phyloP scores from a whole-genome alignment of 2,888 invertebrate genomes.

The Pegoplata infirma region DNA sequence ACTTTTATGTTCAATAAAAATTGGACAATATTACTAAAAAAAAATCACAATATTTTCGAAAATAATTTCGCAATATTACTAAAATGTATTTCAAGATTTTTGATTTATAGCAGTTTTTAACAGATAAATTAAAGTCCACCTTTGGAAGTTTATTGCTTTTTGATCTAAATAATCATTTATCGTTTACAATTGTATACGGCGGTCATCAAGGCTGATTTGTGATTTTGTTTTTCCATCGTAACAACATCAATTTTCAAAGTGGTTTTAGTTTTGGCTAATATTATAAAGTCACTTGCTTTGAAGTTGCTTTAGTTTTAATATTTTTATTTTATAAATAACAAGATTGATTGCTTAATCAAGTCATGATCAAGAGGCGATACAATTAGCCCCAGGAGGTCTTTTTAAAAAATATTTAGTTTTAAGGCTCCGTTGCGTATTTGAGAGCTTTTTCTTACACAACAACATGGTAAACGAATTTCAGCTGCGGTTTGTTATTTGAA shows the following conservation, averaged over 20 bases:
- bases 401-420: slow-evolving; percentile 61
- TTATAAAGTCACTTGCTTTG: slow-evolving; percentile 13
- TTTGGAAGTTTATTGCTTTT: slow-evolving; percentile 26
- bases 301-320: slow-evolving; percentile 4
- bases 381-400: slow-evolving; percentile 71
- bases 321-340: not conserved
- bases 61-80: slow-evolving; percentile 2
- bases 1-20: slow-evolving; percentile 42
- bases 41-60: slow-evolving; percentile 14
- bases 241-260: slow-evolving; percentile 36
- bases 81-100: slow-evolving; percentile 10
- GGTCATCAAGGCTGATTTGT: slow-evolving; percentile 35
- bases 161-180: slow-evolving; percentile 49
- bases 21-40: not conserved
- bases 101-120: slow-evolving; percentile 36
- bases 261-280: not conserved
- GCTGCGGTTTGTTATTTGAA: not conserved
- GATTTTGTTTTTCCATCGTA: not conserved
- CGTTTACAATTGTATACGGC: slow-evolving; percentile 36
- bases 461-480: not conserved
- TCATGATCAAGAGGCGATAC: slow-evolving; percentile 67
- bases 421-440: slow-evolving; percentile 26
- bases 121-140: slow-evolving; percentile 27
- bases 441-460: not conserved
- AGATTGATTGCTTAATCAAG: slow-evolving; percentile 74